Evolutionary conservation across 1,140 invertebrate species (phyloP).

Genomic region (Notospermus geniculatus): DNA sequence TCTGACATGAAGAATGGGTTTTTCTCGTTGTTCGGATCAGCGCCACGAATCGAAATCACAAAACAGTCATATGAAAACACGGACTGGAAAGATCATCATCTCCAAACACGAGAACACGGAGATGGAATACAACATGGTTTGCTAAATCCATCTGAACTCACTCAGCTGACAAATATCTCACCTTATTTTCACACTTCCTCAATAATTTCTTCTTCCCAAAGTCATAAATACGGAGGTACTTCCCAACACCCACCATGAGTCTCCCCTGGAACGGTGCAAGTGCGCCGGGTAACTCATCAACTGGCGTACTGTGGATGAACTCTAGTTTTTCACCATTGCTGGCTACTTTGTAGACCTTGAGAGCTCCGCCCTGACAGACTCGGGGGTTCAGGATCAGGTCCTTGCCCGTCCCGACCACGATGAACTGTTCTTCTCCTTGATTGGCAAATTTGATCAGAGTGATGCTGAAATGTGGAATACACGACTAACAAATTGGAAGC

Average conservation of each 20-base stretch:
- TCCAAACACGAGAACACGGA: too few species aligned
- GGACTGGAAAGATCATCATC: too few species aligned
- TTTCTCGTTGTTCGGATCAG: too few species aligned
- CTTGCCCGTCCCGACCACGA: constrained; percentile 86
- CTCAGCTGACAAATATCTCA: constrained; percentile 40
- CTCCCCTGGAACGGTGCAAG: constrained; percentile 75
- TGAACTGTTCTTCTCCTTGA: constrained; percentile 70
- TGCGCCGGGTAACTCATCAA: constrained; percentile 76
- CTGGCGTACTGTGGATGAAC: constrained; percentile 88
- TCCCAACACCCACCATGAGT: constrained; percentile 88
- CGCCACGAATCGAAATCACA: background rate
- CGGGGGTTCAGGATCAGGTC: constrained; percentile 87
- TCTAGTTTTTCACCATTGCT: constrained; percentile 76
- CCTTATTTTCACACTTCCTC: constrained; percentile 97
- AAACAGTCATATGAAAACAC: background rate
- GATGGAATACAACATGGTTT: too few species aligned
- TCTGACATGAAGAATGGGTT: too few species aligned
- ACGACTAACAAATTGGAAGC: too few species aligned
- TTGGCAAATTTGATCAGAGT: constrained; percentile 71
- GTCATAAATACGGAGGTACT: constrained; percentile 90
- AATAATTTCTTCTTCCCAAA: constrained; percentile 95
- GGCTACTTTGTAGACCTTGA: constrained; percentile 77
- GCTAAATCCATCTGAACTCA: too few species aligned
- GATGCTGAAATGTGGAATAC: constrained; percentile 60
- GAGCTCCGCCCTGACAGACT: constrained; percentile 72